Conservation (phyloP, 2,888 invertebrate species). For the Cyaniris semiargus region DNA sequence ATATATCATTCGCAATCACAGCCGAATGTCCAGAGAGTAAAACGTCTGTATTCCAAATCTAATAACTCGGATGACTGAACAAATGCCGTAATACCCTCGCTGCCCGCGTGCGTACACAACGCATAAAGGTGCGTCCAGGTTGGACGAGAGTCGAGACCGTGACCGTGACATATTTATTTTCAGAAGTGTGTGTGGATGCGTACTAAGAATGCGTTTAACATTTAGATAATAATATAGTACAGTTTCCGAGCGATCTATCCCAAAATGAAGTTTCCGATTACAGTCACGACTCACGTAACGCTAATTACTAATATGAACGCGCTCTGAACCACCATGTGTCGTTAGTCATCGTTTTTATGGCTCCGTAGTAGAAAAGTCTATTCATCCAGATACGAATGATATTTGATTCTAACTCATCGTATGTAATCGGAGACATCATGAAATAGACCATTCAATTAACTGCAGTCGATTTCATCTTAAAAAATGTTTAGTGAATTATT, state of each 20-base stretch:
- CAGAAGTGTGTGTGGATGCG: background rate
- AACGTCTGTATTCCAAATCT: background rate
- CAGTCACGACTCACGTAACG: background rate
- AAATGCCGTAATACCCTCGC: background rate
- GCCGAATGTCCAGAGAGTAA: background rate
- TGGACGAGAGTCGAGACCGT: background rate
- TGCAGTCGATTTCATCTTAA: too few relatives aligned
- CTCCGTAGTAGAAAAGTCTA: too few relatives aligned
- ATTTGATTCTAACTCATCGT: too few relatives aligned
- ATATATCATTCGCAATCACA: background rate
- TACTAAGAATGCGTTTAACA: background rate
- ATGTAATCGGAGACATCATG: background rate
- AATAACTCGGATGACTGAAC: background rate
- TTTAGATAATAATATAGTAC: background rate
- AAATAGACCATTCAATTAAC: background rate
- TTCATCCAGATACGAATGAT: too few relatives aligned
- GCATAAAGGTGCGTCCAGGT: background rate
- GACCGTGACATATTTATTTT: background rate
- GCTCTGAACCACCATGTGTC: too few relatives aligned
- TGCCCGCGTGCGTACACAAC: too few relatives aligned
- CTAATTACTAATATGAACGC: too few relatives aligned
- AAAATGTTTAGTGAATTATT: too few relatives aligned
- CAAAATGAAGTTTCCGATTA: background rate
- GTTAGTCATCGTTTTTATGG: too few relatives aligned
- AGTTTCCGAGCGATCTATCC: background rate